Base-by-base conservation (phyloP, 2,888 invertebrate genomes). In the Cremastobaeus sp. region DNA sequence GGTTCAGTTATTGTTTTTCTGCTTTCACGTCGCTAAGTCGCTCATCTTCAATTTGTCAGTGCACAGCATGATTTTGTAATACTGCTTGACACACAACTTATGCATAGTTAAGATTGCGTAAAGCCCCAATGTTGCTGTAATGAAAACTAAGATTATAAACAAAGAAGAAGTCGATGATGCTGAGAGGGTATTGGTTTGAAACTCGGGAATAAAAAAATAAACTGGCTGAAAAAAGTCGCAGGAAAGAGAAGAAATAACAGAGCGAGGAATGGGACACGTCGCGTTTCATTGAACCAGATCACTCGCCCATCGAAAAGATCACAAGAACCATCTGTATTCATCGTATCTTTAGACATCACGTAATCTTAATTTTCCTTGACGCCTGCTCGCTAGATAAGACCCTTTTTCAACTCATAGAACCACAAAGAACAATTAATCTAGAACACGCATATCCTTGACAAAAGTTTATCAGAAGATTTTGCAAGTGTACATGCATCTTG, bases 11-110 rank as follows among this genome's bases (percentile, higher is more conserved):
- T 25, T 25, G 25, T 34, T 15, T 15, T 25, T 11, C 1, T 37
- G n/a, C 25, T 20, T 8, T 37, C 25, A 30, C 17, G 14, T 37
- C 21, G 34, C n/a, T n/a, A 50, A 32, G 50, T 62, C 62, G 34
- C 64, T 64, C 64, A 52, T 64, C 52, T 52, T 43, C 14, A 20
- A 47, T 43, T 43, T 28, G 17, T 52, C 32, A 52, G 17, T 28
- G 45, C 52, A 54, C 28, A 54, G 54, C 54, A 65, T 54, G 47
- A 28, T 64, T 64, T 52, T 52, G 50, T 52, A 52, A 52, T 45
- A 45, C 18, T 28, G 52, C 45, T 64, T 54, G 30, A 50, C 48
- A 48, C 25, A 32, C 11, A 30, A 41, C 37, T 43, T 28, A 35
- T 37, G 20, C 20, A 15, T 20, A 39, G 6, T 32, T 50, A 48